Conservation (phyloP, 1,140 invertebrate species). For the Samia ricini region DNA sequence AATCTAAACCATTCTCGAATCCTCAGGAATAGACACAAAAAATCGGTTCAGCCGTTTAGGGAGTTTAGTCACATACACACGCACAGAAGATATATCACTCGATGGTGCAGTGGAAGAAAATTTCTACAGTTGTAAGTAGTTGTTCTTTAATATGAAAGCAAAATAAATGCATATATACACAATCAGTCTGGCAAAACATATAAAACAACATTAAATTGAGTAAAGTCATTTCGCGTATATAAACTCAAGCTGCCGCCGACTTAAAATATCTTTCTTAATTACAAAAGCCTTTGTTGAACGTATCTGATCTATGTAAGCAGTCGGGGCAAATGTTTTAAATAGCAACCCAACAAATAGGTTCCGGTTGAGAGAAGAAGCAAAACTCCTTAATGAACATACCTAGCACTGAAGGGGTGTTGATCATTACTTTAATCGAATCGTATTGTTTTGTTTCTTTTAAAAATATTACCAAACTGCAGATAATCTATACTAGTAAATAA, state of each 20-base stretch:
- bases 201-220: conserved; percentile 70
- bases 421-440: not conserved
- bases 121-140: too few relatives aligned
- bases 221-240: conserved; percentile 72
- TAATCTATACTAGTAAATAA: too few relatives aligned
- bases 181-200: conserved; percentile 56
- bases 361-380: conserved; percentile 70
- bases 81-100: too few relatives aligned
- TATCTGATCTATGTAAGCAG: conserved; percentile 77
- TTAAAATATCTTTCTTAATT: conserved; percentile 78
- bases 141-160: too few relatives aligned
- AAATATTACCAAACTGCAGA: too few relatives aligned
- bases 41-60: too few relatives aligned
- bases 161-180: too few relatives aligned
- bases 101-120: too few relatives aligned
- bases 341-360: conserved; percentile 73
- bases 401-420: conserved; percentile 51
- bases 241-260: conserved; percentile 74
- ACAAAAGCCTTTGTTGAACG: conserved; percentile 77
- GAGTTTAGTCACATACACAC: too few relatives aligned
- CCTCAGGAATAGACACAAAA: too few relatives aligned
- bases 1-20: too few relatives aligned
- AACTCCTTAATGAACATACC: conserved; percentile 68
- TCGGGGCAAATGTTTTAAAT: conserved; percentile 75
- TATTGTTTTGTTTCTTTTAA: too few relatives aligned